These are phyloP conservation scores for Dreissena polymorpha DNA, from an alignment of 1,140 invertebrate genomes.

Conservation along the genomic window DNA sequence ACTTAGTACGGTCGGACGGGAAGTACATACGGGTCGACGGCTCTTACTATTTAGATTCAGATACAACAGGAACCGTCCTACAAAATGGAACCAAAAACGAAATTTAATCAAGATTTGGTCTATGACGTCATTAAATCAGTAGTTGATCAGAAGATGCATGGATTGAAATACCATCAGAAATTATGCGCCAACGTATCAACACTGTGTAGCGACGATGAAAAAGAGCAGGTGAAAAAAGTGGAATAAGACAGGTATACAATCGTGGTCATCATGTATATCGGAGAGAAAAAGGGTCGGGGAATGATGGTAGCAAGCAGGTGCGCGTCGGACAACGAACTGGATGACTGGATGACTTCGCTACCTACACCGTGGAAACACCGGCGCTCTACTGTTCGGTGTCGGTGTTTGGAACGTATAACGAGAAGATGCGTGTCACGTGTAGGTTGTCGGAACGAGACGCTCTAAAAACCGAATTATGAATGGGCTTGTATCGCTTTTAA, in stretches of 20 bases:
- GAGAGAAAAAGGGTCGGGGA: slow-evolving; percentile 69
- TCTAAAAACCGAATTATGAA: too few species aligned
- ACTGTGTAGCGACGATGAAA: slow-evolving; percentile 70
- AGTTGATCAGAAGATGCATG: slow-evolving; percentile 59
- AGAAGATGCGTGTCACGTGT: slow-evolving; percentile 54
- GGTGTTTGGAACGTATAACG: slow-evolving; percentile 41
- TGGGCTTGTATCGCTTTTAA: neutral
- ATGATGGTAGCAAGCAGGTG: slow-evolving; percentile 68
- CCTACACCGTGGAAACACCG: slow-evolving; percentile 67
- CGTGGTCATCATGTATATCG: slow-evolving; percentile 68
- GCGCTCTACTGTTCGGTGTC: slow-evolving; percentile 71
- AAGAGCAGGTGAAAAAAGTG: slow-evolving; percentile 69
- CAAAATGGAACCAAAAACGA: slow-evolving; percentile 66
- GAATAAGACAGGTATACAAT: slow-evolving; percentile 75
- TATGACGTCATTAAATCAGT: slow-evolving; percentile 55
- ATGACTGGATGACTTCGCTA: slow-evolving; percentile 69
- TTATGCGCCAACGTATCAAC: slow-evolving; percentile 64
- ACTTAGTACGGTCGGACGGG: slow-evolving; percentile 45
- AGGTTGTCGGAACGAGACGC: slow-evolving; percentile 68
- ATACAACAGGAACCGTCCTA: slow-evolving; percentile 64
- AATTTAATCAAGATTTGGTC: slow-evolving; percentile 58
- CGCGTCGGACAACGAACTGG: slow-evolving; percentile 73
- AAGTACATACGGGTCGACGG: slow-evolving; percentile 34
- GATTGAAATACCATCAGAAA: slow-evolving; percentile 64
- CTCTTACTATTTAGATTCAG: slow-evolving; percentile 22